A percentile compares a stretch with the other conserved stretches of the same genome.
Conservation (phyloP, 2,888 invertebrate genomes). For the Anoplius nigerrimus region DNA sequence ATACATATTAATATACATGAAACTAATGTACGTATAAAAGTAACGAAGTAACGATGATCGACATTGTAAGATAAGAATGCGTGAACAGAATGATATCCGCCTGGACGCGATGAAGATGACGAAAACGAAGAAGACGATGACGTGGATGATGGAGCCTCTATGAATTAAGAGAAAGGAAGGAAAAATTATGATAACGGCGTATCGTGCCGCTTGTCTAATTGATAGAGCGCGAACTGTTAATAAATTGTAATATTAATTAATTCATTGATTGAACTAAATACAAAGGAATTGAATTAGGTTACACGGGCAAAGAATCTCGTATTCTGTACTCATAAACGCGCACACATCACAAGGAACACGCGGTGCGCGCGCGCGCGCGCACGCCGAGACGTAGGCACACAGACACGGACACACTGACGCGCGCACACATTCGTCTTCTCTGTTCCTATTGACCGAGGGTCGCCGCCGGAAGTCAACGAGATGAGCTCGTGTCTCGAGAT, state of each 20-base stretch:
- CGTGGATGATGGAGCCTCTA: neutral
- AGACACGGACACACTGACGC: neutral
- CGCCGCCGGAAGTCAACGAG: no score
- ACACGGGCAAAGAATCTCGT: conserved; percentile 62
- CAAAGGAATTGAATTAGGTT: conserved; percentile 74
- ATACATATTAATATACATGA: conserved; percentile 46
- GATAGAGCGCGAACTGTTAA: conserved; percentile 68
- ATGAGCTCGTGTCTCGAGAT: no score
- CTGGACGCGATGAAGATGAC: neutral
- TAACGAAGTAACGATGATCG: conserved; percentile 43
- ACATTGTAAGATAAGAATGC: conserved; percentile 59
- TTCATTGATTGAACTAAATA: conserved; percentile 70
- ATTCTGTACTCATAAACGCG: conserved; percentile 59
- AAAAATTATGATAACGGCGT: conserved; percentile 34
- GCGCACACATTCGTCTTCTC: no score
- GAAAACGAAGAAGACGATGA: neutral
- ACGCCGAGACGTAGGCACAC: no score
- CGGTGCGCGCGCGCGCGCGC: no score
- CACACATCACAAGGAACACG: conserved; percentile 35
- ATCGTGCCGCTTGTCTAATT: conserved; percentile 62
- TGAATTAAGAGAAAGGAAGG: conserved; percentile 7
- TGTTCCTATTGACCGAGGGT: no score
- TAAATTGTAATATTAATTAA: conserved; percentile 70
- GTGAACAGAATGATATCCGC: conserved; percentile 42
- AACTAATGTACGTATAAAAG: conserved; percentile 42